These are phyloP conservation scores for Pipistrellus pygmaeus DNA, from an alignment of 2,797 vertebrate genomes.

Conservation along the genomic window DNA sequence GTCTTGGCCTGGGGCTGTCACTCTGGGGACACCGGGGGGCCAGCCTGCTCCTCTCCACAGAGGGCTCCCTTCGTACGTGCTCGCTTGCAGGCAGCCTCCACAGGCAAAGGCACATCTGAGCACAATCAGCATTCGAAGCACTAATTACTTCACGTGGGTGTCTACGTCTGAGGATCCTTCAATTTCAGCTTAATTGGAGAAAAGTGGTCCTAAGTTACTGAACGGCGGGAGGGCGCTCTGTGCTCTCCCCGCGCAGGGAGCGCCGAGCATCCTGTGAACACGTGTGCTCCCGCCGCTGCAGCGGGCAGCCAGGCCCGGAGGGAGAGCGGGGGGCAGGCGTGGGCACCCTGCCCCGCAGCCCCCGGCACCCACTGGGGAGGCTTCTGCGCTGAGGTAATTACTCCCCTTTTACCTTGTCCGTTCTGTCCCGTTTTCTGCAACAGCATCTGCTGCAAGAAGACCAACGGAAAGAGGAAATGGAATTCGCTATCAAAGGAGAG, in stretches of 20 bases:
- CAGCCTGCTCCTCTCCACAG: background rate
- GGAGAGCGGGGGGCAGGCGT: background rate
- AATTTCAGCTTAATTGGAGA: slow-evolving; percentile 80
- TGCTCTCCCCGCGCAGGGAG: background rate
- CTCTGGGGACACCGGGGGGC: background rate
- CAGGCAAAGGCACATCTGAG: slow-evolving; percentile 58
- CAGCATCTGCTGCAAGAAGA: slow-evolving; percentile 73
- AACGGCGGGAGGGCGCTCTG: slow-evolving; percentile 67
- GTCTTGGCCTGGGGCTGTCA: background rate
- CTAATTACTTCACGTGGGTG: slow-evolving; percentile 80
- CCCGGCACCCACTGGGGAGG: slow-evolving; percentile 71
- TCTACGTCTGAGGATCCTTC: slow-evolving; percentile 70
- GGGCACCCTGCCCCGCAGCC: slow-evolving; percentile 33
- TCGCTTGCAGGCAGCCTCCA: background rate
- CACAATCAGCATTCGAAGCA: slow-evolving; percentile 80
- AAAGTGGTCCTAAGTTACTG: slow-evolving; percentile 78
- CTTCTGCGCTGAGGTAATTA: slow-evolving; percentile 58
- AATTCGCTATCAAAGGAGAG: slow-evolving; percentile 76
- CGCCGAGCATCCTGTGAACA: background rate
- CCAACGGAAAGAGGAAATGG: slow-evolving; percentile 60
- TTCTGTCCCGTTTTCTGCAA: slow-evolving; percentile 75
- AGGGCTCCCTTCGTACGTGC: background rate
- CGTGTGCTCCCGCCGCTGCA: background rate
- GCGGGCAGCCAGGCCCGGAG: slow-evolving; percentile 12
- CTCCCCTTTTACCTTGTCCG: slow-evolving; percentile 43